phyloP scores from a whole-genome alignment of 2,113 vertebrate genomes.

The Atherinomorus stipes region DNA sequence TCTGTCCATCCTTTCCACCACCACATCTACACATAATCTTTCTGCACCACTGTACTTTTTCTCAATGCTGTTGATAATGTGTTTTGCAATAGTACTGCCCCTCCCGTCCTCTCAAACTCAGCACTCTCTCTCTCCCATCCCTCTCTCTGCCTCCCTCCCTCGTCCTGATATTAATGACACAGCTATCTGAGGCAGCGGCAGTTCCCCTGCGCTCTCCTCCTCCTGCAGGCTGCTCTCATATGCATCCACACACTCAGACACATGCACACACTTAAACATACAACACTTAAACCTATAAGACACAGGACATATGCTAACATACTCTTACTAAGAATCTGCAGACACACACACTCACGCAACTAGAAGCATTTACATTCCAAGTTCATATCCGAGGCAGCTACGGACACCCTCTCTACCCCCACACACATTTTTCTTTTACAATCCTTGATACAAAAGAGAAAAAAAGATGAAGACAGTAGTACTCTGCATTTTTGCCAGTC shows the following conservation, averaged over 20 bases:
- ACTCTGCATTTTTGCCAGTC: conserved; percentile 75
- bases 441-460: neutral
- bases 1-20: neutral
- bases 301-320: conserved; percentile 39
- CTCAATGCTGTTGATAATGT: conserved; percentile 69
- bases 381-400: conserved; percentile 15
- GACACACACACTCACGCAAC: conserved; percentile 35
- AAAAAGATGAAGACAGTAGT: conserved; percentile 83
- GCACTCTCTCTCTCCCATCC: conserved; percentile 76
- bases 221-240: conserved; percentile 71
- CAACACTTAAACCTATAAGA: conserved; percentile 45
- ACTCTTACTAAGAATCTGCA: conserved; percentile 19
- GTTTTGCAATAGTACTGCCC: conserved; percentile 72
- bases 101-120: conserved; percentile 86
- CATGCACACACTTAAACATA: conserved; percentile 36
- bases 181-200: conserved; percentile 78
- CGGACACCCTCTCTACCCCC: conserved; percentile 13
- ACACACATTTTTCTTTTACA: conserved; percentile 31
- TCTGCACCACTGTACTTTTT: conserved; percentile 24
- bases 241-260: conserved; percentile 23
- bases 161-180: conserved; percentile 84
- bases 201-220: conserved; percentile 77
- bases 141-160: conserved; percentile 67
- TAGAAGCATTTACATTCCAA: conserved; percentile 10
- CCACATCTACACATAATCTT: neutral